Evolutionary conservation across 2,113 vertebrate genomes (phyloP).

Genomic region (Argyrosomus japonicus): DNA sequence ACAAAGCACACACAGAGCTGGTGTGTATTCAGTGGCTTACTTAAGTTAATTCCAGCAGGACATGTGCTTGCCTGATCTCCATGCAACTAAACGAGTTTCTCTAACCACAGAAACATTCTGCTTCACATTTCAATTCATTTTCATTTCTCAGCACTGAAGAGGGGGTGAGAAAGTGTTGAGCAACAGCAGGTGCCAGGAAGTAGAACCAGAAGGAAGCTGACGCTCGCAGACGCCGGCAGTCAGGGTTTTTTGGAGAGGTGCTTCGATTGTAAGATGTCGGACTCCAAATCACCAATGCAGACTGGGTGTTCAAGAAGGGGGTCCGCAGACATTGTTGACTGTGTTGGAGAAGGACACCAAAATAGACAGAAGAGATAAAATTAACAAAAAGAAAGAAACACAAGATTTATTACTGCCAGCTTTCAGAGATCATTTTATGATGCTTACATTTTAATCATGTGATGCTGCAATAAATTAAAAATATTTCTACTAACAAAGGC

Average conservation of each 20-base stretch:
- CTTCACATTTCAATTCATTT: not conserved
- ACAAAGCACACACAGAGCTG: not conserved
- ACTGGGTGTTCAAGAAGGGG: not conserved
- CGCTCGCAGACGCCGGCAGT: conserved; percentile 11
- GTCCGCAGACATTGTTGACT: conserved; percentile 51
- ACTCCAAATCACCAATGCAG: conserved; percentile 22
- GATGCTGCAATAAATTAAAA: not conserved
- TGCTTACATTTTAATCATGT: not conserved
- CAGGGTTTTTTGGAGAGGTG: conserved; percentile 26
- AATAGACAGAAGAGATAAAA: not conserved
- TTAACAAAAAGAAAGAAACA: not conserved
- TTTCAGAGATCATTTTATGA: not conserved
- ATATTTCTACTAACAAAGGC: not conserved
- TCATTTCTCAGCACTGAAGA: not conserved
- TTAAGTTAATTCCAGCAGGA: not conserved
- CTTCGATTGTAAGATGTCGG: conserved; percentile 30
- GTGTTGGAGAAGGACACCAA: not conserved
- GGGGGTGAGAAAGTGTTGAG: conserved; percentile 16
- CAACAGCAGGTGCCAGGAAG: conserved; percentile 41
- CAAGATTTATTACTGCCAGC: not conserved
- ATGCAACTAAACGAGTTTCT: not conserved
- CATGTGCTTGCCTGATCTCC: not conserved
- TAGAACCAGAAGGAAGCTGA: not conserved
- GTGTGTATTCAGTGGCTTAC: not conserved
- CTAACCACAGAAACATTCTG: conserved; percentile 13